Conservation (phyloP, 2,797 vertebrate genomes). For the Psittacula derbiana region DNA sequence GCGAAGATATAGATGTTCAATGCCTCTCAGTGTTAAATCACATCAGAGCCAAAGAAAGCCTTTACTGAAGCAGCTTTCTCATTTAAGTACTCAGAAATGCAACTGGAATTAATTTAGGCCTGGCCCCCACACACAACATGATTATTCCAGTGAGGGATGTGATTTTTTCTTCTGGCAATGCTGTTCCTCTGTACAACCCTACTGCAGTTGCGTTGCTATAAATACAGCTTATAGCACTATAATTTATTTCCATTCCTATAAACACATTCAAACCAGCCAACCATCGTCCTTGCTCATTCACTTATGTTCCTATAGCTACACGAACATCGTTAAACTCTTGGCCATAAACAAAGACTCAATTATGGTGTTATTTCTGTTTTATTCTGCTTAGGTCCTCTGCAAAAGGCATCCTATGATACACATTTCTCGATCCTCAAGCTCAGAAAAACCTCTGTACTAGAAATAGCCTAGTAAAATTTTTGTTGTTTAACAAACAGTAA, state of each 20-base stretch:
- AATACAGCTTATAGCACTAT: not conserved
- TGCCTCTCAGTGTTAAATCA: not conserved
- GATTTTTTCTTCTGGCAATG: not conserved
- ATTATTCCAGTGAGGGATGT: slow-evolving; percentile 14
- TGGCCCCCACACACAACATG: not conserved
- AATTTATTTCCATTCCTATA: slow-evolving; percentile 25
- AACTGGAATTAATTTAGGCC: slow-evolving; percentile 36
- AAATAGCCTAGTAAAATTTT: not conserved
- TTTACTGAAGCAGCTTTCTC: not conserved
- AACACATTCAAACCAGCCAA: not conserved
- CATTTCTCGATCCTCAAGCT: not conserved
- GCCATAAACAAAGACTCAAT: not conserved
- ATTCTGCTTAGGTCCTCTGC: not conserved
- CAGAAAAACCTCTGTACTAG: not conserved
- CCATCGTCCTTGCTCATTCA: fast-evolving
- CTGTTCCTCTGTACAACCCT: not conserved
- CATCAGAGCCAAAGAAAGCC: not conserved
- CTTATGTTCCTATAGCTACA: not conserved
- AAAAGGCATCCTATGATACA: not conserved
- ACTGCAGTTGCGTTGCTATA: not conserved
- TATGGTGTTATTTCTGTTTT: not conserved
- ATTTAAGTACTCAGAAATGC: not conserved
- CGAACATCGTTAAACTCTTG: not conserved
- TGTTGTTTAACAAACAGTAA: not conserved
- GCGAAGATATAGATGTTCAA: not conserved